These are phyloP conservation scores for Drosophila rhopaloa DNA, from an alignment of 1,140 invertebrate species.

Conservation along the genomic window DNA sequence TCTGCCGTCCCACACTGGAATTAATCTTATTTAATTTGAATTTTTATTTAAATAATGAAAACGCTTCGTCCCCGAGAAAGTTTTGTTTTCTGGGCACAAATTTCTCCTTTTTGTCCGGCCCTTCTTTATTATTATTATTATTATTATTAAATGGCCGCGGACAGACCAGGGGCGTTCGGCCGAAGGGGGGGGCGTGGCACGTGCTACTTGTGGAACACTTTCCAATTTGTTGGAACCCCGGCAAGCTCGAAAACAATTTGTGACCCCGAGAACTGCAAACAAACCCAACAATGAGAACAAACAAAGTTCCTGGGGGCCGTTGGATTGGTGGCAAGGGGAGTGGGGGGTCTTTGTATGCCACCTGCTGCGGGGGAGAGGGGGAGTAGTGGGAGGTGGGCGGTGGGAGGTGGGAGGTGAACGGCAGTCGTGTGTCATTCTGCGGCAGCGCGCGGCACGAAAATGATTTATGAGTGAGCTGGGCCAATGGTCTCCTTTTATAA, in stretches of 20 bases:
- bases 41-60: slow-evolving; percentile 78
- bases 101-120: neutral
- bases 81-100: slow-evolving; percentile 48
- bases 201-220: slow-evolving; percentile 74
- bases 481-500: slow-evolving; percentile 4
- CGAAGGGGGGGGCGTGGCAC: slow-evolving; percentile 37
- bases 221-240: slow-evolving; percentile 77
- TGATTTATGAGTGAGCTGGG: slow-evolving; percentile 73
- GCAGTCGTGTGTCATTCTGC: slow-evolving; percentile 75
- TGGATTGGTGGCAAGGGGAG: neutral
- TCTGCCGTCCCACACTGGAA: slow-evolving; percentile 30
- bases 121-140: slow-evolving; percentile 57
- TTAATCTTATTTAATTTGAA: slow-evolving; percentile 82
- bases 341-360: slow-evolving; percentile 25
- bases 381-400: neutral
- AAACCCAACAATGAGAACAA: slow-evolving; percentile 64
- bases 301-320: slow-evolving; percentile 43
- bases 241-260: slow-evolving; percentile 74
- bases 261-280: slow-evolving; percentile 61
- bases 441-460: slow-evolving; percentile 74
- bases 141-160: slow-evolving; percentile 66
- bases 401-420: neutral
- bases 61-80: slow-evolving; percentile 51
- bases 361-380: slow-evolving; percentile 36
- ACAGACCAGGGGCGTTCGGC: slow-evolving; percentile 9